Conservation (phyloP, 2,113 vertebrate genomes). For the Dasypus novemcinctus region DNA sequence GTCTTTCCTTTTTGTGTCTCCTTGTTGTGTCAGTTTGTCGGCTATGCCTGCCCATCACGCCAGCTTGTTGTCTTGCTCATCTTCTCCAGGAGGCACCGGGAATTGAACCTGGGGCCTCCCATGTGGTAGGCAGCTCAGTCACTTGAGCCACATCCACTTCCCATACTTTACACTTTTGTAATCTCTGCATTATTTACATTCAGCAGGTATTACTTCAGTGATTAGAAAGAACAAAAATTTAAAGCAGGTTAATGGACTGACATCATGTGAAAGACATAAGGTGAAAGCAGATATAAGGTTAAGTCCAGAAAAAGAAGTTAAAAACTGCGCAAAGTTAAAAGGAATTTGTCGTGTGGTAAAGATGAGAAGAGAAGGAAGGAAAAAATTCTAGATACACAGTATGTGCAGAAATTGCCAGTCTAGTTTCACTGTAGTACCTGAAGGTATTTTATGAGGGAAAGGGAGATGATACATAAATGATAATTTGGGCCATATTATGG, state of each 20-base stretch:
- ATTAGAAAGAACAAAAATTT: not conserved
- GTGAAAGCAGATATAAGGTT: not conserved
- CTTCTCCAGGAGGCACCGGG: too few relatives aligned
- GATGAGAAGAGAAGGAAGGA: not conserved
- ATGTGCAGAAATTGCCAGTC: not conserved
- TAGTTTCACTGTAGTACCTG: not conserved
- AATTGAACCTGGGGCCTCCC: too few relatives aligned
- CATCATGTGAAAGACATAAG: not conserved
- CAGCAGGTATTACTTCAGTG: not conserved
- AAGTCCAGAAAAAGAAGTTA: not conserved
- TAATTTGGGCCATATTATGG: not conserved
- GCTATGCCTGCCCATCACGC: too few relatives aligned
- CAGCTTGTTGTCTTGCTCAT: too few relatives aligned
- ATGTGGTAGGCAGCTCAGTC: too few relatives aligned
- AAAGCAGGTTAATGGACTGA: too few relatives aligned
- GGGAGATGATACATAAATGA: not conserved
- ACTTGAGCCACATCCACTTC: too few relatives aligned
- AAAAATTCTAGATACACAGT: not conserved
- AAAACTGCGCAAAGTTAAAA: not conserved
- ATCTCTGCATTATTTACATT: not conserved
- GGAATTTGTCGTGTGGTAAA: not conserved
- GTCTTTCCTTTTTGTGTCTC: too few relatives aligned
- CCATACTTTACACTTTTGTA: slow-evolving; percentile 12
- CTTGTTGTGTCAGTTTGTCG: too few relatives aligned
- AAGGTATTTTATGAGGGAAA: not conserved